Evolutionary conservation across 1,140 invertebrate species (phyloP), one percentile per base, ranked within the genome.

Genomic region (Drosophila cardini): DNA sequence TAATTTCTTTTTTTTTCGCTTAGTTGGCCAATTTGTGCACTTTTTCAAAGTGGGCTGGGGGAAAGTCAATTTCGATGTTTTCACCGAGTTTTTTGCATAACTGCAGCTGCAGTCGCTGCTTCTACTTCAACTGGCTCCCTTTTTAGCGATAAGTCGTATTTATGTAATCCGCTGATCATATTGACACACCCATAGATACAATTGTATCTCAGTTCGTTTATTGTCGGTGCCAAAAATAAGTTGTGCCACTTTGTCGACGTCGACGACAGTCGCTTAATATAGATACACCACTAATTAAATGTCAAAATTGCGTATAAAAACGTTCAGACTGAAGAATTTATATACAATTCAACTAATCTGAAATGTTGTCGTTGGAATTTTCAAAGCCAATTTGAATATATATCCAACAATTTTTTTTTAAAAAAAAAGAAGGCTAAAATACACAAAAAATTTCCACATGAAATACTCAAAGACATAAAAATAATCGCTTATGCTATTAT

Each of bases 41-140:
- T 55, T 10, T 16, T 40, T 36, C 16, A 26, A 18, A 2, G 21
- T 61, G 30, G 16, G 11, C 1, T n/a, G 62, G 62, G 62, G 65
- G 84, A 89, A 87, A 87, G 79, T 86, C 82, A 86, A 76, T 86
- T 86, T 76, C 75, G 71, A 63, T 71, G 53, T 86, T 86, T 67
- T 79, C 78, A 81, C 73, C 73, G 77, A 81, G 76, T 84, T 63
- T 60, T 89, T 86, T 89, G 83, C 83, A 85, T 89, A 86, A 87
- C 82, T 76, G 16, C 42, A 38, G 46, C 65, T 15, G 32, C 18
- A 16, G 13, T 15, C 6, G 15, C 81, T 76, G 21, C 32, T 50
- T 45, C 81, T 76, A 21, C 40, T 50, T 45, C 43, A 16, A 15
- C 18, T 50, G 48, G 11, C 60, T 83, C 76, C 80, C 81, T 84